Evolutionary conservation across 1,140 invertebrate genomes (phyloP).

Genomic region (Geopemphigus sp.): DNA sequence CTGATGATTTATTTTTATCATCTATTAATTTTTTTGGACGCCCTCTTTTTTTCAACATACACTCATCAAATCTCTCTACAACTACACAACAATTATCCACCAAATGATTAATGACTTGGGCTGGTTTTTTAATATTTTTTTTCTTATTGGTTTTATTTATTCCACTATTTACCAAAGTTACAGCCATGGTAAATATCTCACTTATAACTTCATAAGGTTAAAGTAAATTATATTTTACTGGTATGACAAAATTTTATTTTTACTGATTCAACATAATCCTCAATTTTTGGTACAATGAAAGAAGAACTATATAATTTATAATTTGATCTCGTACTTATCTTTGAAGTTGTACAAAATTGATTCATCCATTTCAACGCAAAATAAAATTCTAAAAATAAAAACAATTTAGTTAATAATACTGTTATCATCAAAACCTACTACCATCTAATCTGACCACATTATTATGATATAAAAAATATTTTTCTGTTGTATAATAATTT

Average conservation of each 20-base stretch:
- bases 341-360: neutral
- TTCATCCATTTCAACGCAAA: conserved; percentile 2
- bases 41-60: conserved; percentile 18
- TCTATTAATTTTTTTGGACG: neutral
- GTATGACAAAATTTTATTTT: conserved; percentile 81
- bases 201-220: neutral
- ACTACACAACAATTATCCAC: neutral
- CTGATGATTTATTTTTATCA: neutral
- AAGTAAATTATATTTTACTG: conserved; percentile 65
- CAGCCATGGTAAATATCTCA: neutral
- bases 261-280: conserved; percentile 63
- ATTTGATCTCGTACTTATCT: neutral
- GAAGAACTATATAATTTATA: neutral
- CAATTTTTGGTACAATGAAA: neutral
- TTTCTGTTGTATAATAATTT: too few species aligned
- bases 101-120: neutral
- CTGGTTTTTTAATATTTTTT: neutral
- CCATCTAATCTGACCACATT: too few species aligned
- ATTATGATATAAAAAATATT: too few species aligned
- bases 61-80: neutral
- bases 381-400: conserved; percentile 31
- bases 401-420: neutral
- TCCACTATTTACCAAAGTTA: neutral
- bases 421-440: too few species aligned
- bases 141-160: neutral